These are phyloP conservation scores for Chrysolina oricalcia DNA, from an alignment of 2,888 invertebrate species.

Conservation along the genomic window DNA sequence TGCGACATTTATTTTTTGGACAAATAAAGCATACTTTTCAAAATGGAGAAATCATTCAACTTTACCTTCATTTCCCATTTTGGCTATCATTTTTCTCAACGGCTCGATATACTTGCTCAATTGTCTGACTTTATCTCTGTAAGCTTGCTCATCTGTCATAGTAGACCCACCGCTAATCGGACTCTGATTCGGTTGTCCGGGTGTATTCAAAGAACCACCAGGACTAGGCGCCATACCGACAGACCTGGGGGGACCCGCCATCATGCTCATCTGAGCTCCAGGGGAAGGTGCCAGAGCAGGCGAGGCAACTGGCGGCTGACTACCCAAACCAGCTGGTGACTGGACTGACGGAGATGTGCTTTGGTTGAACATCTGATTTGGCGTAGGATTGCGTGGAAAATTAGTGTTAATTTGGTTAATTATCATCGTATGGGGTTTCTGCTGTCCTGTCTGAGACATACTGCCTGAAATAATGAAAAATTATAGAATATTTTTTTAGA, in stretches of 20 bases:
- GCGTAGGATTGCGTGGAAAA: conserved; percentile 78
- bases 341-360: conserved; percentile 87
- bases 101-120: conserved; percentile 96
- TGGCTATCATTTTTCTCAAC: conserved; percentile 90
- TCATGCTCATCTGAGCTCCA: conserved; percentile 78
- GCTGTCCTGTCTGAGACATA: conserved; percentile 67
- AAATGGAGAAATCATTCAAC: too few species aligned
- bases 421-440: conserved; percentile 51
- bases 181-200: conserved; percentile 72
- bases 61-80: conserved; percentile 88
- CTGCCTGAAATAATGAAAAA: conserved; percentile 41
- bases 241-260: conserved; percentile 75
- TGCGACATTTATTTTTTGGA: too few species aligned
- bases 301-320: conserved; percentile 75
- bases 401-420: conserved; percentile 52
- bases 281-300: conserved; percentile 81
- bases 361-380: conserved; percentile 85
- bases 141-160: conserved; percentile 89
- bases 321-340: conserved; percentile 76
- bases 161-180: conserved; percentile 79
- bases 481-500: too few species aligned
- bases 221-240: conserved; percentile 86
- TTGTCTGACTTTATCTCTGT: conserved; percentile 93
- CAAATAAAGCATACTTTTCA: too few species aligned
- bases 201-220: conserved; percentile 88